A percentile compares a stretch with the other conserved stretches of the same genome.
Evolutionary conservation across 2,888 invertebrate species (phyloP).

Genomic region (Noctua fimbriata): DNA sequence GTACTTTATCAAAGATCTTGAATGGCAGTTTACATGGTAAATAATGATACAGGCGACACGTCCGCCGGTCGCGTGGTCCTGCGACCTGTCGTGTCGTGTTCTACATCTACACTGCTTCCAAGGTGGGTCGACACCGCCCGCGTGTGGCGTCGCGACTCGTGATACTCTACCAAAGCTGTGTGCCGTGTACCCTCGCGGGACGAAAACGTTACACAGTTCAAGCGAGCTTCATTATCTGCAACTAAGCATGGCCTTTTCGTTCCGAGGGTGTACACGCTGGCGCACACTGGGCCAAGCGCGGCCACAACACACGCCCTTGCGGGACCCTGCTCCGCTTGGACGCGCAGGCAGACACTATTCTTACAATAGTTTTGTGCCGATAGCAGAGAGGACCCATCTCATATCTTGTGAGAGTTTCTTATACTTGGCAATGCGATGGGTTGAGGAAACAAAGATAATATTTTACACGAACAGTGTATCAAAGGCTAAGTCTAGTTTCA

Average conservation of each 20-base stretch:
- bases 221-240: background rate
- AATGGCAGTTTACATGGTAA: conserved; percentile 4
- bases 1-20: conserved; percentile 24
- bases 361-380: background rate
- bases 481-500: background rate
- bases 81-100: conserved; percentile 2
- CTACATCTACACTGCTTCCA: conserved; percentile 71
- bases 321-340: background rate
- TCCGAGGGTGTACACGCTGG: conserved; percentile 2
- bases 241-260: background rate
- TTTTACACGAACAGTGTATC: background rate
- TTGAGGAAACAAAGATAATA: background rate
- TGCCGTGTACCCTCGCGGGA: conserved; percentile 2
- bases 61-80: background rate
- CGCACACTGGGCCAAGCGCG: conserved; percentile 11
- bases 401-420: background rate
- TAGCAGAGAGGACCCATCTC: background rate
- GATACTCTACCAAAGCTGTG: conserved; percentile 68
- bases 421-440: background rate
- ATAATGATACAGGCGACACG: conserved; percentile 1
- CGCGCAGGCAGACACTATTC: background rate
- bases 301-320: conserved; percentile 36
- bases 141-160: conserved; percentile 62
- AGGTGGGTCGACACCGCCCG: conserved; percentile 73
- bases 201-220: background rate